Base-by-base conservation (phyloP, 2,888 invertebrate genomes). In the Ethmia dodecea region DNA sequence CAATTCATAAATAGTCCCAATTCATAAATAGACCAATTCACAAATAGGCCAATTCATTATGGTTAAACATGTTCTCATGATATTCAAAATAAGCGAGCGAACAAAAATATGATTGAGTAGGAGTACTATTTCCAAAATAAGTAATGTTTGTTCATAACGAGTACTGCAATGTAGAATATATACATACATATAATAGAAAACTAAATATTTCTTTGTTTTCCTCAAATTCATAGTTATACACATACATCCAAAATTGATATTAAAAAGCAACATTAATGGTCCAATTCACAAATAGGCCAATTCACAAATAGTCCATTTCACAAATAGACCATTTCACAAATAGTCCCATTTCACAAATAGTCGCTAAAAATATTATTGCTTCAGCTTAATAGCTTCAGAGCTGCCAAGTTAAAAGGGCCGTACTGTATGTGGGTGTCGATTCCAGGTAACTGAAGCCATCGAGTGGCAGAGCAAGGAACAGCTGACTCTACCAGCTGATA, bases 191-290 rank as follows among this genome's bases (percentile, higher is more conserved):
- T 62, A 62, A 68, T 67, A 68, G 76, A 80, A 75, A 77, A 76
- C 80, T 76, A 78, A 73, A 69, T 84, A 80, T 79, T 73, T 76
- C 81, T 84, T 83, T 84, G 74, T 80, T 84, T 83, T 83, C 79
- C 76, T 84, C 77, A 74, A 81, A 78, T 74, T 84, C 80, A 81
- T 83, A 79, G 76, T 79, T 84, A 81, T 84, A 84, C 81, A 83
- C 83, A 75, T 80, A 78, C 81, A 84, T 84, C 81, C 75, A 81
- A 84, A 83, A 86, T 86, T 86, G 80, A 83, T 86, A 84, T 83
- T 84, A 84, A 86, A 83, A 83, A 79, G 75, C 81, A 83, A 84
- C 84, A 79, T 84, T n/a, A n/a, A n/a, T n/a, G n/a, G n/a, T n/a
- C n/a, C n/a, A n/a, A n/a, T n/a, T n/a, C n/a, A n/a, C n/a, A n/a